These are phyloP conservation scores for Tapera naevia DNA, from an alignment of 2,797 vertebrate genomes.

Conservation along the genomic window DNA sequence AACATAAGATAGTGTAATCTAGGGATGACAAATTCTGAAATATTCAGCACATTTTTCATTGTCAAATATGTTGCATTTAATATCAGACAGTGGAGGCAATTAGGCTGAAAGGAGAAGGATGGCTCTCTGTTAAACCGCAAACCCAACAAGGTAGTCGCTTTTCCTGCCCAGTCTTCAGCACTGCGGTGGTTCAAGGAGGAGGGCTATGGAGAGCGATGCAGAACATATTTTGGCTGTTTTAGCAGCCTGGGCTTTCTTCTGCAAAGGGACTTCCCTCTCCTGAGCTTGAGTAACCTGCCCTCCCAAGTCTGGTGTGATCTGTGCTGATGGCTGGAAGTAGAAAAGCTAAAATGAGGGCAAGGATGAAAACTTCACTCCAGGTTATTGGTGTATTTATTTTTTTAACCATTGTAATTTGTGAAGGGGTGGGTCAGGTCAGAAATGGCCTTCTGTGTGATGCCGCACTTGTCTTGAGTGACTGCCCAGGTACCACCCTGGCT, in stretches of 20 bases:
- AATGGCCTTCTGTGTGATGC: background rate
- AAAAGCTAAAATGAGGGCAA: background rate
- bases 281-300: background rate
- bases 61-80: background rate
- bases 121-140: background rate
- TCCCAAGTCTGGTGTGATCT: background rate
- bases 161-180: background rate
- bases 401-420: background rate
- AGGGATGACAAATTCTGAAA: background rate
- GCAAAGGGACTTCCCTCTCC: background rate
- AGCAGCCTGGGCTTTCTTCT: background rate
- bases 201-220: background rate
- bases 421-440: background rate
- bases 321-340: background rate
- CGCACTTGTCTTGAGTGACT: rapidly evolving
- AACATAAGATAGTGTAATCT: background rate
- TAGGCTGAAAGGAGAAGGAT: background rate
- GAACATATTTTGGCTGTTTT: background rate
- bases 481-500: rapidly evolving
- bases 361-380: background rate
- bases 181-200: rapidly evolving
- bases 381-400: background rate
- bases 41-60: background rate
- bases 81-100: background rate
- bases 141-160: background rate